Evolutionary conservation across 2,888 invertebrate genomes (phyloP).

Genomic region (Meteorus colon): DNA sequence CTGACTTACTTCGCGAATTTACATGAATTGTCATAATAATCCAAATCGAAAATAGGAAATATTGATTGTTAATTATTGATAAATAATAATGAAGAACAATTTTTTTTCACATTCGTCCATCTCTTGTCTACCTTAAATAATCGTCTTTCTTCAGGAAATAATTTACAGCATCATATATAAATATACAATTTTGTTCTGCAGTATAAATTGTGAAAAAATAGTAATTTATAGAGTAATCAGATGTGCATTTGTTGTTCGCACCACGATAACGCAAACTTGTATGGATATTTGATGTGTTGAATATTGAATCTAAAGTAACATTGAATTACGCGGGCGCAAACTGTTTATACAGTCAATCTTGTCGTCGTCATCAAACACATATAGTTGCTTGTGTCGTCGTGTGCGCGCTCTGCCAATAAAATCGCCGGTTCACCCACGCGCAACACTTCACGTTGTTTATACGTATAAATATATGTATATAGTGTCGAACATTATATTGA

Average conservation of each 20-base stretch:
- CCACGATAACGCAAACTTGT: not conserved
- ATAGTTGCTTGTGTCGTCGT: constrained; percentile 1
- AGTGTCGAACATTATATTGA: not conserved
- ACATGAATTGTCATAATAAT: not conserved
- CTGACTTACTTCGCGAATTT: not conserved
- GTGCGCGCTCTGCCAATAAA: constrained; percentile 17
- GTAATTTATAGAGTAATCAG: constrained; percentile 17
- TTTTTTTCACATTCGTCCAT: too few species aligned
- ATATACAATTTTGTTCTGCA: not conserved
- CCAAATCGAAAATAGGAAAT: too few species aligned
- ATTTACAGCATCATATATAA: too few species aligned
- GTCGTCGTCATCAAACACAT: not conserved
- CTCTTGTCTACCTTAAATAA: too few species aligned
- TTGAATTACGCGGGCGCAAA: not conserved
- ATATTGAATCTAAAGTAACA: constrained; percentile 33
- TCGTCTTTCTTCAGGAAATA: too few species aligned
- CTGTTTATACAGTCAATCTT: not conserved
- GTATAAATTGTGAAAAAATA: not conserved
- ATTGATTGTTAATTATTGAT: too few species aligned
- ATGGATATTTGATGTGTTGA: constrained; percentile 15
- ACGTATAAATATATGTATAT: constrained; percentile 3
- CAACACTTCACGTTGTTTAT: constrained; percentile 21
- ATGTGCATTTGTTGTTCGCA: not conserved
- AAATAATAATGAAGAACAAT: too few species aligned
- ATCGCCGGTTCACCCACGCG: constrained; percentile 39